Conservation (phyloP, 2,113 vertebrate species). For the Saccopteryx leptura region DNA sequence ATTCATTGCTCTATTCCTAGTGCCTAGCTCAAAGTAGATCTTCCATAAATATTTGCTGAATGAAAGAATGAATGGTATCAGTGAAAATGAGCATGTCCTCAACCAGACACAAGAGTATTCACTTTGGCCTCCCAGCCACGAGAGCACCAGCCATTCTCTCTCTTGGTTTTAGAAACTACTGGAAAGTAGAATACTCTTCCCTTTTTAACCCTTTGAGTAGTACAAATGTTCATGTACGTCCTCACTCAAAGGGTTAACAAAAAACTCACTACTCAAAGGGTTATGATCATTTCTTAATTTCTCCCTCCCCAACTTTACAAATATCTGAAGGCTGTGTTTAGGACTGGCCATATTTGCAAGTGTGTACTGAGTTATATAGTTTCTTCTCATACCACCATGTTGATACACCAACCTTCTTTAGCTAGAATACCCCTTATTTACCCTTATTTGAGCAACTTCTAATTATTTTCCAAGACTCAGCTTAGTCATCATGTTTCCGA, state of each 20-base stretch:
- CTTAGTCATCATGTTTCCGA: not conserved
- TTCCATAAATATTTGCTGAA: not conserved
- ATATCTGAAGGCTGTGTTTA: not conserved
- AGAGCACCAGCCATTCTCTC: not conserved
- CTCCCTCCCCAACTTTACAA: not conserved
- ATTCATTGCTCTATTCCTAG: not conserved
- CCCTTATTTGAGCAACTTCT: not conserved
- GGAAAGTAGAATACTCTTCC: not conserved
- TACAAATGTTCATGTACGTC: no score
- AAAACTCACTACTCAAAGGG: no score
- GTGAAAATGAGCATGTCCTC: not conserved
- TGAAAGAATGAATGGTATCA: not conserved
- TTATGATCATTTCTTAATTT: not conserved
- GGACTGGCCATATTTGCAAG: not conserved
- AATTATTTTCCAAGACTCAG: not conserved
- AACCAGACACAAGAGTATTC: not conserved
- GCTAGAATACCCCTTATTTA: not conserved
- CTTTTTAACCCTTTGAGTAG: not conserved
- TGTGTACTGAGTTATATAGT: not conserved
- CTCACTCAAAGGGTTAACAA: no score
- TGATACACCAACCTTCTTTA: not conserved
- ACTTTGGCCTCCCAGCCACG: not conserved
- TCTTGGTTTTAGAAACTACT: slow-evolving; percentile 15
- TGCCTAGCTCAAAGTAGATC: not conserved
- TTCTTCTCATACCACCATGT: not conserved